Percentiles rank a stretch among this genome's conserved stretches.
Conservation (phyloP, 2,797 vertebrate genomes). For the Lacerta agilis region DNA sequence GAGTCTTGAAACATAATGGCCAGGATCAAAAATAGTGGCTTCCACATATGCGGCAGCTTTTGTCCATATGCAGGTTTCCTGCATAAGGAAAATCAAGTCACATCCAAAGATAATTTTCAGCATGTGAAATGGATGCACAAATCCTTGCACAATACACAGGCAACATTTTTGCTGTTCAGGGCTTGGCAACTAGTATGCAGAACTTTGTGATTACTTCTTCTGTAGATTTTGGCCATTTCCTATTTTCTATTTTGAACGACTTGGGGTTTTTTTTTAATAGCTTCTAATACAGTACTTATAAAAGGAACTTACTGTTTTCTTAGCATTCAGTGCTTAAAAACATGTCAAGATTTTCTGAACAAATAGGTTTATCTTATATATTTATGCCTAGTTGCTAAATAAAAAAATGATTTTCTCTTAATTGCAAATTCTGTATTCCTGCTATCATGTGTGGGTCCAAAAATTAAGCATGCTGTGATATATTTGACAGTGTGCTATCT, state of each 20-base stretch:
- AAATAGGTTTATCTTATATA: slow-evolving; percentile 74
- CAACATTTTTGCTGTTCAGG: slow-evolving; percentile 4
- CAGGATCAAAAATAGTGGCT: slow-evolving; percentile 8
- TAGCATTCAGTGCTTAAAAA: slow-evolving; percentile 41
- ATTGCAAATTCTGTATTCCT: slow-evolving; percentile 53
- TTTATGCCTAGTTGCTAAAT: slow-evolving; percentile 66
- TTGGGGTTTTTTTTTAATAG: slow-evolving; percentile 27
- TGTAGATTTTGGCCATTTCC: slow-evolving; percentile 34
- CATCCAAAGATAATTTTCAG: not conserved
- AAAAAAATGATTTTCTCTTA: slow-evolving; percentile 53
- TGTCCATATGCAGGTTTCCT: not conserved
- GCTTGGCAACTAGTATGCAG: not conserved
- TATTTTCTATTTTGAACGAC: slow-evolving; percentile 47
- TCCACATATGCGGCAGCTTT: not conserved
- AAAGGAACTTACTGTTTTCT: slow-evolving; percentile 48
- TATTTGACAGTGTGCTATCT: slow-evolving; percentile 58
- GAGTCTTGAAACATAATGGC: slow-evolving; percentile 39
- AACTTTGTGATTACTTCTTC: slow-evolving; percentile 37
- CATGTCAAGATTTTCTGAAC: slow-evolving; percentile 63
- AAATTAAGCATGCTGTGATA: slow-evolving; percentile 59
- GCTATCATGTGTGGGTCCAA: slow-evolving; percentile 55
- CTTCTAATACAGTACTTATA: slow-evolving; percentile 49
- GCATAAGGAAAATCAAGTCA: slow-evolving; percentile 6
- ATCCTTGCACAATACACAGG: not conserved
- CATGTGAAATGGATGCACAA: slow-evolving; percentile 4